Conservation (phyloP, 53 echinoderm and acorn worm genomes). For the Glandiceps talaboti region DNA sequence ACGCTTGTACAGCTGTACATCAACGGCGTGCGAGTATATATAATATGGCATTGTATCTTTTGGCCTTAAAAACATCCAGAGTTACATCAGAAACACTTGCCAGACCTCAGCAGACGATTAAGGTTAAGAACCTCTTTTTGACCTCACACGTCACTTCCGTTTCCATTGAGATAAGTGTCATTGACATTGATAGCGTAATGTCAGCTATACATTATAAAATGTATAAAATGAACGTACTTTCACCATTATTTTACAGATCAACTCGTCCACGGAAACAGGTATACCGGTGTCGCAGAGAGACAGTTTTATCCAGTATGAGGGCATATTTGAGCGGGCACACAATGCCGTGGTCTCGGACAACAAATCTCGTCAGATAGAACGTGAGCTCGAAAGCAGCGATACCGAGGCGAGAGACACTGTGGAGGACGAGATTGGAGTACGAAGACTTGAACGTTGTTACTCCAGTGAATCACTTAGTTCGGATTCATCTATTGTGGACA, state of each 20-base stretch:
- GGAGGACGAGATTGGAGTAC: conserved; percentile 48
- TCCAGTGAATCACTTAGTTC: conserved; percentile 83
- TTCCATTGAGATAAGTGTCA: too few species aligned
- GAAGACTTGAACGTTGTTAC: conserved; percentile 80
- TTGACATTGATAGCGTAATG: too few species aligned
- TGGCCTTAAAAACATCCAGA: too few species aligned
- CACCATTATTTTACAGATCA: neutral
- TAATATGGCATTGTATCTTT: too few species aligned
- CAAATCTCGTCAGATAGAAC: conserved; percentile 6
- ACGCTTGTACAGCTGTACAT: too few species aligned
- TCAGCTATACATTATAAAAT: too few species aligned
- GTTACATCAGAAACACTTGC: too few species aligned
- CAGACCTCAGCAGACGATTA: too few species aligned
- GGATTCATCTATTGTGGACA: conserved; percentile 73
- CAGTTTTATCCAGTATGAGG: conserved; percentile 66
- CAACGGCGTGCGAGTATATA: too few species aligned
- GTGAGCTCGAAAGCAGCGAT: neutral
- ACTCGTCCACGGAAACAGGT: conserved; percentile 13
- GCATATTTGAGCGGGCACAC: conserved; percentile 71
- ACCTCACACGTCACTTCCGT: too few species aligned
- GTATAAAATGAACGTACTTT: too few species aligned
- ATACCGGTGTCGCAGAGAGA: conserved; percentile 50
- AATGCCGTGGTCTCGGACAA: conserved; percentile 81
- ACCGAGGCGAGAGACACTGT: conserved; percentile 30
- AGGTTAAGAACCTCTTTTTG: too few species aligned